These are phyloP conservation scores for Andrena marginata DNA, from an alignment of 2,888 invertebrate genomes.

Conservation along the genomic window DNA sequence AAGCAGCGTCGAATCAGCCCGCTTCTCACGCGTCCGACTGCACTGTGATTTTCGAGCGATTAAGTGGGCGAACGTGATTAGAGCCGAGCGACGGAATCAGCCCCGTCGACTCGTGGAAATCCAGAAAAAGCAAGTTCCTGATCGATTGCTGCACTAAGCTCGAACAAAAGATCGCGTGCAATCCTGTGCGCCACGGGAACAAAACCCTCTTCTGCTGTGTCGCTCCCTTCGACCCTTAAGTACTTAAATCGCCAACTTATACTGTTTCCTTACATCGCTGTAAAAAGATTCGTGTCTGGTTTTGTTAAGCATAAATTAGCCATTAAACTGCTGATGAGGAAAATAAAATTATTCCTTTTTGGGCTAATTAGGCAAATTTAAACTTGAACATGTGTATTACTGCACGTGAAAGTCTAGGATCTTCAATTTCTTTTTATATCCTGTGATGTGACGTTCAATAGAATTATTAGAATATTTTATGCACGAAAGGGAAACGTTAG, in stretches of 20 bases:
- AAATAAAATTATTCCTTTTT: background rate
- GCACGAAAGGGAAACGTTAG: background rate
- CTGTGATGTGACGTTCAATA: no score
- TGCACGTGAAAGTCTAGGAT: no score
- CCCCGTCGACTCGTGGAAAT: constrained; percentile 42
- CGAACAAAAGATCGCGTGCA: constrained; percentile 51
- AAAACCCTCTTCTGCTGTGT: constrained; percentile 8
- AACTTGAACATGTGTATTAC: no score
- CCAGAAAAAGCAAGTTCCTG: constrained; percentile 30
- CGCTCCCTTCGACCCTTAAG: background rate
- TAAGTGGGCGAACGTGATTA: constrained; percentile 56
- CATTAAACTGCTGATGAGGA: background rate
- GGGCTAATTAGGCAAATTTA: no score
- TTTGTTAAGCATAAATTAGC: background rate
- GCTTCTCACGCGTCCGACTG: constrained; percentile 36
- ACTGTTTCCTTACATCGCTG: constrained; percentile 15
- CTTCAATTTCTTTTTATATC: no score
- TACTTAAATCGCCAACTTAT: constrained; percentile 21
- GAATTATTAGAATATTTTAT: no score
- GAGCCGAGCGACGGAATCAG: constrained; percentile 56
- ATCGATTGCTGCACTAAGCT: background rate
- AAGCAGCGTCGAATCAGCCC: constrained; percentile 2
- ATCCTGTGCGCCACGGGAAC: constrained; percentile 40
- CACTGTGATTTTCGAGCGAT: constrained; percentile 64
- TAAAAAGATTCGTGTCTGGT: constrained; percentile 11